Percentiles rank a stretch among this genome's conserved stretches.
phyloP scores from a whole-genome alignment of 2,797 vertebrate genomes.

The Onychomys leucogaster region DNA sequence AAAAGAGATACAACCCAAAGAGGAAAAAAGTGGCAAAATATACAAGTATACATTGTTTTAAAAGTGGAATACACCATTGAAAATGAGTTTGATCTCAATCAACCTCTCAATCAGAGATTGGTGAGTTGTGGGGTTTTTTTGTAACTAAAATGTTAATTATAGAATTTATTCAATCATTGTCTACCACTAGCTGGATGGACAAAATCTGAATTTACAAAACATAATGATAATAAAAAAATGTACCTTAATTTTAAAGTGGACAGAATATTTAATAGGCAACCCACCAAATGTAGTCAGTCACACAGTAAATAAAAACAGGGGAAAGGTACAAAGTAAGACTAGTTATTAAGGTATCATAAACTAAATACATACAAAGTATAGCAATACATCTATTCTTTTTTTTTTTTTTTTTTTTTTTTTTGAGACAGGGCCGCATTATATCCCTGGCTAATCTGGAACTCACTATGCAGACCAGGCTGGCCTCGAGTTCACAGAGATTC shows the following conservation, averaged over 20 bases:
- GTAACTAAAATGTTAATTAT: neutral
- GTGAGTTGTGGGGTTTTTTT: too few species aligned
- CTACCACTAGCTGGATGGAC: neutral
- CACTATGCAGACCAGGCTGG: neutral
- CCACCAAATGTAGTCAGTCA: neutral
- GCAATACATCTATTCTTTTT: neutral
- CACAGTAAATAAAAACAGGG: neutral
- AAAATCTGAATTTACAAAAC: constrained; percentile 39
- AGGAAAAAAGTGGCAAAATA: neutral
- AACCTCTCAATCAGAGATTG: neutral
- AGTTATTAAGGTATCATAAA: neutral
- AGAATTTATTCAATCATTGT: neutral
- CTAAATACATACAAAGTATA: neutral
- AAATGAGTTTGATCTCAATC: neutral
- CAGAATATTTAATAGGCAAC: neutral
- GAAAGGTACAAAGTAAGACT: neutral
- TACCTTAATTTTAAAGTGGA: neutral
- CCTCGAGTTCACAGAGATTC: neutral
- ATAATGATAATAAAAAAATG: neutral
- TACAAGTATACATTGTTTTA: neutral
- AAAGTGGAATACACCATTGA: neutral
- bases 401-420: neutral
- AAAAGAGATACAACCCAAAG: neutral
- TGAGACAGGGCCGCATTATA: neutral
- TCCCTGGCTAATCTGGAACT: neutral